Evolutionary conservation across 2,113 vertebrate species (phyloP).

Genomic region (Sminthopsis crassicaudata): DNA sequence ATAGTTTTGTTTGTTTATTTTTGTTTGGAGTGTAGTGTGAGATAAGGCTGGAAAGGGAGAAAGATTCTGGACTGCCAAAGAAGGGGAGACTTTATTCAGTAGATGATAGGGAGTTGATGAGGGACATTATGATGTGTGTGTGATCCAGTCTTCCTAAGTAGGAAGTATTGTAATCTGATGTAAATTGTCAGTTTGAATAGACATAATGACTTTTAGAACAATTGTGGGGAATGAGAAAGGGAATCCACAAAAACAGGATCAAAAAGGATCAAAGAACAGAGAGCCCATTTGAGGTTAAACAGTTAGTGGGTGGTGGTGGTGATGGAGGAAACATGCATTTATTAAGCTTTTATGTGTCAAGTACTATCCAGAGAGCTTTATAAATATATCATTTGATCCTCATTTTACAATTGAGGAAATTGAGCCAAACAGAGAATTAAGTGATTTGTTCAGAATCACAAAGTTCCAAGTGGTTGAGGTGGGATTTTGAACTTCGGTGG

Average conservation of each 20-base stretch:
- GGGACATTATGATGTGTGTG: background rate
- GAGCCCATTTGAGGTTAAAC: background rate
- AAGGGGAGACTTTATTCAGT: background rate
- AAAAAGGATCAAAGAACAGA: background rate
- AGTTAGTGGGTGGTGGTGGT: background rate
- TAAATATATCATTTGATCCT: background rate
- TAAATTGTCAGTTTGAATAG: background rate
- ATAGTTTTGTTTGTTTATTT: background rate
- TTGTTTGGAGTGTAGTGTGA: background rate
- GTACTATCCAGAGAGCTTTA: background rate
- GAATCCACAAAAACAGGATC: background rate
- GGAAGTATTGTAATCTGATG: background rate
- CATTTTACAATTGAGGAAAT: background rate
- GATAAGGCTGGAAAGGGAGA: background rate
- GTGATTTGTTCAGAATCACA: background rate
- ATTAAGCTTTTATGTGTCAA: background rate
- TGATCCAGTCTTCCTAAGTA: background rate
- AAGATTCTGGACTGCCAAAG: background rate
- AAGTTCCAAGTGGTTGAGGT: background rate
- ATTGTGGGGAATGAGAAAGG: background rate
- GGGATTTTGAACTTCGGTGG: background rate
- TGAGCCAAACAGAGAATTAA: background rate
- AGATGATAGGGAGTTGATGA: background rate
- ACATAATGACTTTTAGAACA: background rate
- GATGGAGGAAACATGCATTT: background rate